Evolutionary conservation across 2,888 invertebrate species (phyloP).

Genomic region (Monopis laevigella): DNA sequence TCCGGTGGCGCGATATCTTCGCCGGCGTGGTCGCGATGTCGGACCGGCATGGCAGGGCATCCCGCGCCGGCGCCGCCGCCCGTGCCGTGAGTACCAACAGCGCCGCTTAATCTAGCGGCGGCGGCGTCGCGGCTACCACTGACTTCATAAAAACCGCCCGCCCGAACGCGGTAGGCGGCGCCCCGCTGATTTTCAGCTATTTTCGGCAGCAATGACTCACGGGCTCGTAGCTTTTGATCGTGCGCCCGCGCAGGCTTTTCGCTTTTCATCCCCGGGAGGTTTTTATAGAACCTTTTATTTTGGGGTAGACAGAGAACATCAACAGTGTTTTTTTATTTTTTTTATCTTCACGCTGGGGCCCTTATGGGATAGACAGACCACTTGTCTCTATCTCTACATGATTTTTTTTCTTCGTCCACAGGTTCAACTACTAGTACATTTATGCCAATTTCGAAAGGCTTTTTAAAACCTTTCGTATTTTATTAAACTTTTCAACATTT

Average conservation of each 20-base stretch:
- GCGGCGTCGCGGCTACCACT: slow-evolving; percentile 62
- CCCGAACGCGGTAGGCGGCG: slow-evolving; percentile 62
- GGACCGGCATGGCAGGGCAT: slow-evolving; percentile 69
- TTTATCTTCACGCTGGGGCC: no score
- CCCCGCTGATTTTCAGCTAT: slow-evolving; percentile 50
- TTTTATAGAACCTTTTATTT: slow-evolving; percentile 16
- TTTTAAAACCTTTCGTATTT: no score
- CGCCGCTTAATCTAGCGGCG: slow-evolving; percentile 56
- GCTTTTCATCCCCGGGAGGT: not conserved
- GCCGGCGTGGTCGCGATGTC: slow-evolving; percentile 62
- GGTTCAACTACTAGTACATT: no score
- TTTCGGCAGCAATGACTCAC: slow-evolving; percentile 60
- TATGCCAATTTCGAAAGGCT: no score
- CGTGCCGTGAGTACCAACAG: slow-evolving; percentile 29
- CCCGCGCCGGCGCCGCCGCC: slow-evolving; percentile 62
- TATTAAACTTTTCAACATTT: no score
- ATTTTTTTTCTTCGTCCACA: no score
- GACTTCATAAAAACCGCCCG: slow-evolving; percentile 51
- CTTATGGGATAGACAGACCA: no score
- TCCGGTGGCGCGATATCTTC: slow-evolving; percentile 73
- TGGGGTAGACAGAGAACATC: no score
- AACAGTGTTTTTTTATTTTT: no score
- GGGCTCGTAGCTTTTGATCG: slow-evolving; percentile 33
- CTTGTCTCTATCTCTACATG: no score
- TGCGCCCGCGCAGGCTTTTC: slow-evolving; percentile 53